A percentile compares a stretch with the other conserved stretches of the same genome.
Conservation (phyloP, 2,113 vertebrate species). For the Eulacestoma nigropectus region DNA sequence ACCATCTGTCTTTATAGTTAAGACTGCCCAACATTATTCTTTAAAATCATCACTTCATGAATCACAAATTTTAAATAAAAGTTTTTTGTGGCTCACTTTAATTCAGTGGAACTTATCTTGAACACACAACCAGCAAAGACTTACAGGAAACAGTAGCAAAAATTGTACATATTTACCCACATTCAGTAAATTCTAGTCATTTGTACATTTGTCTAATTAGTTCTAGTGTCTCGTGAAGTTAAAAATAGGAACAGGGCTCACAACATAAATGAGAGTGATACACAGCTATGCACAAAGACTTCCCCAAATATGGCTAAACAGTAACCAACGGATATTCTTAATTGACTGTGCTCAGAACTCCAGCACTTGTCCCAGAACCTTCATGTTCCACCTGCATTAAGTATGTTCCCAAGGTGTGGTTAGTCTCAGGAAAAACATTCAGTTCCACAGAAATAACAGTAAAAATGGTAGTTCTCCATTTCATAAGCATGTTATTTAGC, state of each 20-base stretch:
- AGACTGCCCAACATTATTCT: neutral
- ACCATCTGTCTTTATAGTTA: neutral
- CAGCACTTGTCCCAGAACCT: neutral
- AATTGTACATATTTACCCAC: neutral
- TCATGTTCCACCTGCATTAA: neutral
- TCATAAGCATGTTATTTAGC: neutral
- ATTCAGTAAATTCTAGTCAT: neutral
- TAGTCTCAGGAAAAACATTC: neutral
- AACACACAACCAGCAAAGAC: neutral
- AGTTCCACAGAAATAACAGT: neutral
- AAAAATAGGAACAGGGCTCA: neutral
- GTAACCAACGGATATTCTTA: neutral
- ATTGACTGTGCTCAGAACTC: neutral
- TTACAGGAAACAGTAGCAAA: neutral
- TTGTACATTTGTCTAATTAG: neutral
- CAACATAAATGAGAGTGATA: neutral
- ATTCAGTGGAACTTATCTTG: neutral
- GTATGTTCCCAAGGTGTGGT: neutral
- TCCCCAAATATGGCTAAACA: neutral
- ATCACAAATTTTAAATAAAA: neutral
- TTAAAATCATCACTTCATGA: neutral
- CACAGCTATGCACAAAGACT: neutral
- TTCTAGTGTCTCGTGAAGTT: neutral
- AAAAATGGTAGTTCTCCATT: neutral
- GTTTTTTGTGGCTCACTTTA: neutral